A percentile compares a stretch with the other conserved stretches of the same genome.
Evolutionary conservation across 2,113 vertebrate species (phyloP).

Genomic region (Menidia beryllina): DNA sequence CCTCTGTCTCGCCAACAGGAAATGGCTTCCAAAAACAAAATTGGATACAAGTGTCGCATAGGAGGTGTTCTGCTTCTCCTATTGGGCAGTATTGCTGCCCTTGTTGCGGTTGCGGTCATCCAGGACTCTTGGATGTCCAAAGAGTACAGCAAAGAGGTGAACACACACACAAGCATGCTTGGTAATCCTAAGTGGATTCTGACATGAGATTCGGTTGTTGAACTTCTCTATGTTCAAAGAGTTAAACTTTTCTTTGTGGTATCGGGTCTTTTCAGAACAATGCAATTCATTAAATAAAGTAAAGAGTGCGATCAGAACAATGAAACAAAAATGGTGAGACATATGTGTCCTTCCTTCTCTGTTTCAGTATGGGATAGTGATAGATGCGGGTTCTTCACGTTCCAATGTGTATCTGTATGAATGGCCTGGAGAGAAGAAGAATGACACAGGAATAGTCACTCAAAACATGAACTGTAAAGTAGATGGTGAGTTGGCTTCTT

Average conservation of each 20-base stretch:
- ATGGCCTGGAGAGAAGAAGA: slow-evolving; percentile 95
- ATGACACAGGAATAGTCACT: slow-evolving; percentile 91
- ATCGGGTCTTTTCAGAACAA: too few relatives aligned
- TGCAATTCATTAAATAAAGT: too few relatives aligned
- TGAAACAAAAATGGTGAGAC: background rate
- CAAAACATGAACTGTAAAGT: slow-evolving; percentile 86
- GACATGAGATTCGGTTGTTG: background rate
- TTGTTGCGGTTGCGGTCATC: slow-evolving; percentile 87
- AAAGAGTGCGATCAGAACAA: background rate
- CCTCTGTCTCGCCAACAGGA: slow-evolving; percentile 59
- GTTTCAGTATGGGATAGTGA: slow-evolving; percentile 91
- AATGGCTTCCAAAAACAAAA: slow-evolving; percentile 77
- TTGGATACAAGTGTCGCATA: slow-evolving; percentile 81
- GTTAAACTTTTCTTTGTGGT: too few relatives aligned
- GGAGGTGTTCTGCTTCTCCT: slow-evolving; percentile 82
- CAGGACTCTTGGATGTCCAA: slow-evolving; percentile 83
- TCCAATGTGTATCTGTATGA: slow-evolving; percentile 93
- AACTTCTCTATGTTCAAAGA: background rate
- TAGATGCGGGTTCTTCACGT: slow-evolving; percentile 94
- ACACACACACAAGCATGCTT: background rate
- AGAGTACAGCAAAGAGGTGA: slow-evolving; percentile 86
- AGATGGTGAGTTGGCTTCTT: slow-evolving; percentile 79
- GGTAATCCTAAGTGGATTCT: too few relatives aligned
- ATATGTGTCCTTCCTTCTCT: background rate
- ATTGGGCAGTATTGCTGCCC: slow-evolving; percentile 85